Base-by-base conservation (phyloP, 2,888 invertebrate genomes). In the Lordiphosa andalusiaca region DNA sequence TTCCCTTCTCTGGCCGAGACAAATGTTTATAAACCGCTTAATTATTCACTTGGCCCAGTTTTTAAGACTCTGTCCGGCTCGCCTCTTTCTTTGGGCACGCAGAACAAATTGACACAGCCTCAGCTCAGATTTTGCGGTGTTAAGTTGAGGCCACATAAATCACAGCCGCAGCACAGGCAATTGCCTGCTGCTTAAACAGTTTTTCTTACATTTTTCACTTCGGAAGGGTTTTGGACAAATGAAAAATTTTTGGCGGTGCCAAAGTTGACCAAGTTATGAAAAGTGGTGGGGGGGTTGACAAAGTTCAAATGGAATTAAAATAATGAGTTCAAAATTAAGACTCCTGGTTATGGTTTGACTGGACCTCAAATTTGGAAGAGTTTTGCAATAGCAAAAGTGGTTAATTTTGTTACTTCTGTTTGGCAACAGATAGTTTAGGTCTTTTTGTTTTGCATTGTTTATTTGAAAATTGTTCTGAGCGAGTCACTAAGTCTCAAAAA, bases 21-120 rank as follows among this genome's bases (percentile, higher is more conserved):
- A 84, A 80, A 80, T 80, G 78, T 84, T 84, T 84, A 70, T 82
- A 80, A 80, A 80, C 84, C 80, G 83, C 80, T 84, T 80, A 84
- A 80, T 84, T 84, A 80, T 81, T 80, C 84, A 84, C 82, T 84
- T 84, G 78, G 63, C 84, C 75, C 76, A 73, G 56, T 80, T 84
- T 69, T 67, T 61, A 69, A 25, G 33, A 57, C 49, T 55, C 48
- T 39, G 36, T 39, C 51, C 46, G 39, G 6, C 13, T 4, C 19
- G 21, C 30, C 23, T 30, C 39, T 44, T 38, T 48, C 51, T 61
- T 62, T 63, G 41, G 63, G 65, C 73, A 80, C 73, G 84, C 83
- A 63, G 76, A 80, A 73, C 73, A 77, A 83, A 80, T 83, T 83
- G 77, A 80, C 84, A 83, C 58, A 73, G 81, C 52, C 58, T 30